Percentiles rank a stretch among this genome's conserved stretches.
phyloP scores from a whole-genome alignment of 2,797 vertebrate species.

The Fundulus diaphanus region DNA sequence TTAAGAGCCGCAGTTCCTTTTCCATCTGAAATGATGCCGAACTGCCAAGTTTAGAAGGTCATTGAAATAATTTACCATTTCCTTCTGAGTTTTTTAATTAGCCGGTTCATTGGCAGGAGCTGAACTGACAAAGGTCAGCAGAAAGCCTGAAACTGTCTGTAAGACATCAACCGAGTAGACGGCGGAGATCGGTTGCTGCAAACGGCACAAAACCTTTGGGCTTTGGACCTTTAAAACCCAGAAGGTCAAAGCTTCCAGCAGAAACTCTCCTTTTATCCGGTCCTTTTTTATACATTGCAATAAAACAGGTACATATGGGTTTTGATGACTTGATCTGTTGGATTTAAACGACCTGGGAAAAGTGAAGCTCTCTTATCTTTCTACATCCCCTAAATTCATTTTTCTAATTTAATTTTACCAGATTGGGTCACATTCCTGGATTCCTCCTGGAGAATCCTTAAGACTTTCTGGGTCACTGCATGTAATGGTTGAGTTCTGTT shows the following conservation, averaged over 20 bases:
- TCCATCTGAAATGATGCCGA: neutral
- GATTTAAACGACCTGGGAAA: neutral
- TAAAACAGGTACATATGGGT: neutral
- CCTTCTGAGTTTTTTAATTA: neutral
- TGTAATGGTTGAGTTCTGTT: neutral
- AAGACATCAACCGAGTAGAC: neutral
- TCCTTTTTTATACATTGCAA: neutral
- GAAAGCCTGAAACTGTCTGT: neutral
- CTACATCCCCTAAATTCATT: neutral
- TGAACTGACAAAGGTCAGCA: neutral
- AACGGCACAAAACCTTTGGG: neutral
- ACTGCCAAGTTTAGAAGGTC: neutral
- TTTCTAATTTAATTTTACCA: neutral
- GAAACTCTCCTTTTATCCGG: neutral
- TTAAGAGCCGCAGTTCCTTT: neutral
- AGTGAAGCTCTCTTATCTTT: neutral
- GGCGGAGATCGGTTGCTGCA: neutral
- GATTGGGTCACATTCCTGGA: conserved; percentile 1
- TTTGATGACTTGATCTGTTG: neutral
- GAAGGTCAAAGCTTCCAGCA: neutral
- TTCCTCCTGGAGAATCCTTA: conserved; percentile 2
- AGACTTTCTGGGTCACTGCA: neutral
- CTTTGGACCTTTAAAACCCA: neutral
- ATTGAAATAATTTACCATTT: neutral
- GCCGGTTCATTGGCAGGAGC: neutral